These are phyloP conservation scores for Camponotus pennsylvanicus DNA, from an alignment of 1,140 invertebrate species.

Conservation along the genomic window DNA sequence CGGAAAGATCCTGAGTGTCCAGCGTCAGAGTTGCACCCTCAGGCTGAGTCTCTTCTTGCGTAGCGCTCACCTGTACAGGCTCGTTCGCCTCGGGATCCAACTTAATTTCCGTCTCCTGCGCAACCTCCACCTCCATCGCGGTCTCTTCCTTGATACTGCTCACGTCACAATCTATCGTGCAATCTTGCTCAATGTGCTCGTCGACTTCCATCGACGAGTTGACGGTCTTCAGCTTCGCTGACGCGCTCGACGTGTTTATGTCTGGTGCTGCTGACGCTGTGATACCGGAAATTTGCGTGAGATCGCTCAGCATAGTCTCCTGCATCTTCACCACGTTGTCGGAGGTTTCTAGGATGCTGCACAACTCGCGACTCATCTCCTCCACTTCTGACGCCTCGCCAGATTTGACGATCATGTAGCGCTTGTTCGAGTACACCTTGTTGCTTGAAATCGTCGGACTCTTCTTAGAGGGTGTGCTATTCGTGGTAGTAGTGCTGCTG, in stretches of 20 bases:
- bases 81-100: constrained; percentile 1
- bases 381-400: constrained; percentile 81
- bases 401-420: constrained; percentile 78
- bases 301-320: constrained; percentile 81
- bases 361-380: constrained; percentile 83
- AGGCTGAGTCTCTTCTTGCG: constrained; percentile 29
- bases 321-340: constrained; percentile 84
- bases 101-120: constrained; percentile 51
- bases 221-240: constrained; percentile 39
- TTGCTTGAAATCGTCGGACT: constrained; percentile 71
- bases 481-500: neutral
- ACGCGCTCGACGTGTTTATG: neutral
- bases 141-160: neutral
- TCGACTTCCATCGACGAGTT: neutral
- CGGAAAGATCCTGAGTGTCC: constrained; percentile 76
- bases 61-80: neutral
- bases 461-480: constrained; percentile 28
- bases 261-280: neutral
- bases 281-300: constrained; percentile 79
- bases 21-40: constrained; percentile 37
- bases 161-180: neutral
- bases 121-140: neutral
- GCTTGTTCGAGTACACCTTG: constrained; percentile 82
- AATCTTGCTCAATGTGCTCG: neutral
- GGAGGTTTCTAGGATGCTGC: constrained; percentile 82